phyloP scores from a whole-genome alignment of 2,888 invertebrate genomes.

The Nymphalis urticae region DNA sequence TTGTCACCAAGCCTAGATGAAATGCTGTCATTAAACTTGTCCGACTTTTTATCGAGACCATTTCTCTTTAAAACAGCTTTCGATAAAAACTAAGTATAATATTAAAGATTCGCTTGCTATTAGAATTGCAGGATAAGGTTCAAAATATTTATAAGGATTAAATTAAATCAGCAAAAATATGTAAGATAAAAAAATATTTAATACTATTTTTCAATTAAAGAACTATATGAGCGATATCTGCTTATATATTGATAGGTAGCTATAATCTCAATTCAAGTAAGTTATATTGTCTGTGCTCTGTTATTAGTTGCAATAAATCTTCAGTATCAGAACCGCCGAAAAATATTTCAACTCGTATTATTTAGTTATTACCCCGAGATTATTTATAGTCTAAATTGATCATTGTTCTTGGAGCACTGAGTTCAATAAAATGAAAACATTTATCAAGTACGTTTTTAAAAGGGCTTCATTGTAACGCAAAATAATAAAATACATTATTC shows the following conservation, averaged over 20 bases:
- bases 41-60: slow-evolving; percentile 37
- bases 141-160: too few relatives aligned
- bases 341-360: slow-evolving; percentile 17
- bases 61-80: slow-evolving; percentile 29
- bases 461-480: background rate
- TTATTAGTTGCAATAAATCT: slow-evolving; percentile 68
- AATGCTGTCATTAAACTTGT: slow-evolving; percentile 34
- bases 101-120: slow-evolving; percentile 1
- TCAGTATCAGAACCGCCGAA: slow-evolving; percentile 47
- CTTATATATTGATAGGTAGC: slow-evolving; percentile 33
- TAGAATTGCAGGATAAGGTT: background rate
- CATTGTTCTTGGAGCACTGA: background rate
- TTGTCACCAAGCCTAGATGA: slow-evolving; percentile 45
- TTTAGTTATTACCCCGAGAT: slow-evolving; percentile 4
- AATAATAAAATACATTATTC: too few relatives aligned
- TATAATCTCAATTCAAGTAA: slow-evolving; percentile 32
- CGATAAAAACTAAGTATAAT: slow-evolving; percentile 10
- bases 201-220: too few relatives aligned
- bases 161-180: too few relatives aligned
- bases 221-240: slow-evolving; percentile 12
- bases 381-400: slow-evolving; percentile 10
- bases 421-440: slow-evolving; percentile 2
- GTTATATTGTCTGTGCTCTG: slow-evolving; percentile 45
- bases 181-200: too few relatives aligned
- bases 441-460: background rate